Evolutionary conservation across 1,140 invertebrate species (phyloP).

Genomic region (Carcinoscorpius rotundicauda): DNA sequence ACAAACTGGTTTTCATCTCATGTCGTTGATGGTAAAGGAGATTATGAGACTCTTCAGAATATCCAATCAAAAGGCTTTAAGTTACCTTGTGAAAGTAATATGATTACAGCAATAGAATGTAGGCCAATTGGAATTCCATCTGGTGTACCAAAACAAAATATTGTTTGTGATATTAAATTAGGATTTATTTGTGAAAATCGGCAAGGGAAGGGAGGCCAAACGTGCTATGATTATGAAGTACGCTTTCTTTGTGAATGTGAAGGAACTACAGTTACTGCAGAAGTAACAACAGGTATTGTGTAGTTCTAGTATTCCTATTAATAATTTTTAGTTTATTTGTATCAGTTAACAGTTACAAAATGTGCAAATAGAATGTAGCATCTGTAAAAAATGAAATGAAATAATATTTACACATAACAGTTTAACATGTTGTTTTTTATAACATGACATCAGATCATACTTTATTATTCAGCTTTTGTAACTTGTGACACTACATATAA

Average conservation of each 20-base stretch:
- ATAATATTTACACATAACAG: too few species aligned
- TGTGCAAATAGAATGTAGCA: too few species aligned
- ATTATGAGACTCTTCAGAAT: slow-evolving; percentile 14
- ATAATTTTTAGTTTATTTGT: too few species aligned
- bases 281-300: too few species aligned
- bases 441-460: too few species aligned
- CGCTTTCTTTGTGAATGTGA: slow-evolving; percentile 35
- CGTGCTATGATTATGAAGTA: slow-evolving; percentile 35
- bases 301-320: too few species aligned
- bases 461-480: too few species aligned
- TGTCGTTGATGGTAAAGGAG: slow-evolving; percentile 21
- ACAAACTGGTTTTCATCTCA: slow-evolving; percentile 30
- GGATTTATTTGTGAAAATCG: slow-evolving; percentile 22
- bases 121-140: slow-evolving; percentile 15
- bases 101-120: slow-evolving; percentile 30
- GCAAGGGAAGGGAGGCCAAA: slow-evolving; percentile 10
- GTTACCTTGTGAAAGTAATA: slow-evolving; percentile 27
- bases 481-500: too few species aligned
- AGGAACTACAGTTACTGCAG: too few species aligned
- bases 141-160: slow-evolving; percentile 21
- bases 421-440: too few species aligned
- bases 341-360: too few species aligned
- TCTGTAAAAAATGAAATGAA: too few species aligned
- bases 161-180: slow-evolving; percentile 27
- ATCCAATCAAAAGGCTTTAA: slow-evolving; percentile 9